A percentile compares a stretch with the other conserved stretches of the same genome.
phyloP scores from a whole-genome alignment of 1,140 invertebrate genomes.

The Bombus fervidus region DNA sequence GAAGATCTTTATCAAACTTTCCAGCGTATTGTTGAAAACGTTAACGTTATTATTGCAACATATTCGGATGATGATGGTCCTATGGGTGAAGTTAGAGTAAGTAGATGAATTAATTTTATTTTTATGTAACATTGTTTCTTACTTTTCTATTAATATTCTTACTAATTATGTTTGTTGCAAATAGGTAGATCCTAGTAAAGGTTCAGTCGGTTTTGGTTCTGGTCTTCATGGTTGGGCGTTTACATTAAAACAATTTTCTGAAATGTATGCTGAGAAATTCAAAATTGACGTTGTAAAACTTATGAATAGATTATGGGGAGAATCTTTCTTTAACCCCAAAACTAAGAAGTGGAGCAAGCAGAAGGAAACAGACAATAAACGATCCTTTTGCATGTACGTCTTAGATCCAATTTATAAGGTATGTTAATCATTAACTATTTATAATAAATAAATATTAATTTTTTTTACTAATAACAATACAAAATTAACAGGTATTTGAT shows the following conservation, averaged over 20 bases:
- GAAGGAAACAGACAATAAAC: slow-evolving; percentile 94
- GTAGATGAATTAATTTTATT: slow-evolving; percentile 62
- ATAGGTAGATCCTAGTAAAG: slow-evolving; percentile 96
- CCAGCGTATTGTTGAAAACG: slow-evolving; percentile 99
- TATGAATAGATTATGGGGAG: slow-evolving; percentile 98
- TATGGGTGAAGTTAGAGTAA: slow-evolving; percentile 98
- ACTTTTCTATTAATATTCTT: neutral
- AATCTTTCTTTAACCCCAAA: slow-evolving; percentile 98
- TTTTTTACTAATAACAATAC: neutral
- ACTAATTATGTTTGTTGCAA: slow-evolving; percentile 26
- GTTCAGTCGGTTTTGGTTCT: slow-evolving; percentile 99
- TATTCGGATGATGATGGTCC: slow-evolving; percentile 98
- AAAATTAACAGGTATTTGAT: slow-evolving; percentile 90
- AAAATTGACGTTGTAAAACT: slow-evolving; percentile 98
- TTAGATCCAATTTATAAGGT: slow-evolving; percentile 99
- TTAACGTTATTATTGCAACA: slow-evolving; percentile 99
- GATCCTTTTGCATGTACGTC: slow-evolving; percentile 99
- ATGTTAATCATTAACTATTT: slow-evolving; percentile 37
- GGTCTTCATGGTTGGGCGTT: slow-evolving; percentile 99
- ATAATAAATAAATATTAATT: neutral
- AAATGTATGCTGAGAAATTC: slow-evolving; percentile 99
- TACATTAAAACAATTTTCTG: slow-evolving; percentile 99
- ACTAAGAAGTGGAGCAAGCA: slow-evolving; percentile 99
- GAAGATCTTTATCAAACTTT: slow-evolving; percentile 99
- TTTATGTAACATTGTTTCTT: neutral